Evolutionary conservation across 2,113 vertebrate genomes (phyloP).

Genomic region (Choloepus hoffmanni): DNA sequence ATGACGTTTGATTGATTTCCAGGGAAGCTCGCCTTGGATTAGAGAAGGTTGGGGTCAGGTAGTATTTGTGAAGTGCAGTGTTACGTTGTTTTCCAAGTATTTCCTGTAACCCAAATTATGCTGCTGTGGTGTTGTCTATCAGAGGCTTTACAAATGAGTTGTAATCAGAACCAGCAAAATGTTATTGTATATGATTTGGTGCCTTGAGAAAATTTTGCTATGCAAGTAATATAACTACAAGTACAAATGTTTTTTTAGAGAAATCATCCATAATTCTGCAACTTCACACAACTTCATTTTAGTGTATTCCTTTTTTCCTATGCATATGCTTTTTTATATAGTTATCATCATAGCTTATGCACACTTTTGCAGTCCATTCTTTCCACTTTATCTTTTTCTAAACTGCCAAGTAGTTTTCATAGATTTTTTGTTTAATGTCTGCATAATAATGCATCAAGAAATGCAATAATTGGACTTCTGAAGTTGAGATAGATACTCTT

Average conservation of each 20-base stretch:
- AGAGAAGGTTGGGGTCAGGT: not conserved
- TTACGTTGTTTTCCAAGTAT: not conserved
- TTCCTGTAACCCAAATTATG: not conserved
- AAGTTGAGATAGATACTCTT: not conserved
- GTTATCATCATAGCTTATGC: not conserved
- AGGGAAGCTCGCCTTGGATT: not conserved
- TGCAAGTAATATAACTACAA: not conserved
- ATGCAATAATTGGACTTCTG: not conserved
- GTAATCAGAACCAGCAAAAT: not conserved
- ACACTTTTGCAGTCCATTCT: not conserved
- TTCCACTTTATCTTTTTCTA: not conserved
- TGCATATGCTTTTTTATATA: fast-evolving
- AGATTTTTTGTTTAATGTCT: not conserved
- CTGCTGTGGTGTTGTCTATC: not conserved
- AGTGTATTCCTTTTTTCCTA: not conserved
- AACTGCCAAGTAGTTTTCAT: not conserved
- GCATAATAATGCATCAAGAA: not conserved
- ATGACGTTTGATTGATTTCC: not conserved
- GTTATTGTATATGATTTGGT: not conserved
- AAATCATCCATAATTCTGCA: too few relatives aligned
- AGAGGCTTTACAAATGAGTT: not conserved
- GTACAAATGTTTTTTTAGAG: not conserved
- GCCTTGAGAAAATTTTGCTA: not conserved
- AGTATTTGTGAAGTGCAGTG: not conserved
- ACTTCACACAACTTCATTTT: fast-evolving